These are phyloP conservation scores for Loripinus fragilis DNA, from an alignment of 2,888 invertebrate species.

Conservation along the genomic window DNA sequence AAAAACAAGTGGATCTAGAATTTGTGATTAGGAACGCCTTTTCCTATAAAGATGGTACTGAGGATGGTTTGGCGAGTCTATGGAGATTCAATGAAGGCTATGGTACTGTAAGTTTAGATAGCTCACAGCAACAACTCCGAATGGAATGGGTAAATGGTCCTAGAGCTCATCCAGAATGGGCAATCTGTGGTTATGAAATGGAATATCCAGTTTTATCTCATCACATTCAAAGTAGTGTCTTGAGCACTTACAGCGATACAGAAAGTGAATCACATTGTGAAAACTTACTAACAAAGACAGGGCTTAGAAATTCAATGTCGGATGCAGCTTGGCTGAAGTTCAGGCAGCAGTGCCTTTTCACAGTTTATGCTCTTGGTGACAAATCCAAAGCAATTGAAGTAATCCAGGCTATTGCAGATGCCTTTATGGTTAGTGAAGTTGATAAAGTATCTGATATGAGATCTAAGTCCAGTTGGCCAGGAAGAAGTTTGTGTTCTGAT, in stretches of 20 bases:
- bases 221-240: background rate
- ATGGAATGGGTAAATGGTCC: conserved; percentile 44
- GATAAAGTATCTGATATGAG: background rate
- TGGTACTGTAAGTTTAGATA: conserved; percentile 51
- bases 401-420: conserved; percentile 33
- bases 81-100: conserved; percentile 67
- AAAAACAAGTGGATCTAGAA: conserved; percentile 41
- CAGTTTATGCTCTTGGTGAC: background rate
- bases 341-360: conserved; percentile 45
- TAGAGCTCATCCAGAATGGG: conserved; percentile 63
- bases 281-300: background rate
- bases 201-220: conserved; percentile 20
- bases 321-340: conserved; percentile 5
- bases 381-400: conserved; percentile 41
- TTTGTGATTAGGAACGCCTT: conserved; percentile 61
- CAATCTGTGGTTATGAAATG: conserved; percentile 49
- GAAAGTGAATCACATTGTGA: background rate
- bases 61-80: conserved; percentile 49
- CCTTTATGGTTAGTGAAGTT: background rate
- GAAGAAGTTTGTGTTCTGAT: conserved; percentile 38
- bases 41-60: conserved; percentile 26
- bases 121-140: conserved; percentile 19
- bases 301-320: background rate
- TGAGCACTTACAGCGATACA: background rate
- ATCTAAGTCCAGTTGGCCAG: conserved; percentile 35